Conservation (phyloP, 2,797 vertebrate species). For the Malurus splendens region DNA sequence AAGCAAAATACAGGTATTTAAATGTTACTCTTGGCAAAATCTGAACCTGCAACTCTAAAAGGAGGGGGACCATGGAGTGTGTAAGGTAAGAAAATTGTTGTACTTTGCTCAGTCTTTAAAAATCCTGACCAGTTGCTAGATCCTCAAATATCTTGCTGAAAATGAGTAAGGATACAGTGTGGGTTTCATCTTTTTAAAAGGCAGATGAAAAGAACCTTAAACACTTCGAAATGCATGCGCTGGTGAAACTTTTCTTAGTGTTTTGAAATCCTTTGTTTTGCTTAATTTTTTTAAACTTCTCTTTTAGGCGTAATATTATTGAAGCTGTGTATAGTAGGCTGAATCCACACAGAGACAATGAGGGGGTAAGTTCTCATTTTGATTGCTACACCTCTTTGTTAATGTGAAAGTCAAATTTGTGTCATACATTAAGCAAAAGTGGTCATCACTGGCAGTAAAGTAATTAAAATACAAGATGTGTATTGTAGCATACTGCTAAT, state of each 20-base stretch:
- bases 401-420: not conserved
- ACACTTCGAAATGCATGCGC: not conserved
- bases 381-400: conserved; percentile 16
- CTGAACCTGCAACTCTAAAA: not conserved
- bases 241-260: not conserved
- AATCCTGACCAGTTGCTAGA: not conserved
- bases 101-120: not conserved
- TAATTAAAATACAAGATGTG: not conserved
- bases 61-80: not conserved
- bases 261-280: not conserved
- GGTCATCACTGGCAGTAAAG: not conserved
- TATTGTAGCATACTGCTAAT: not conserved
- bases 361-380: conserved; percentile 87
- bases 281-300: not conserved
- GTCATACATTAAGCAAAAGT: not conserved
- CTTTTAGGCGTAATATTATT: conserved; percentile 89
- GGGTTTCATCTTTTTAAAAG: not conserved
- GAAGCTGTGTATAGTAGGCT: conserved; percentile 96
- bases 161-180: not conserved
- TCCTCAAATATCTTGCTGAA: not conserved
- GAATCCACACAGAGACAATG: conserved; percentile 94
- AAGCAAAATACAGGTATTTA: not conserved
- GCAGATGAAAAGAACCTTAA: not conserved
- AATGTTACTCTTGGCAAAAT: not conserved
- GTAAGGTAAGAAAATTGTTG: not conserved